Evolutionary conservation across 2,888 invertebrate genomes (phyloP).

Genomic region (Meganola albula): DNA sequence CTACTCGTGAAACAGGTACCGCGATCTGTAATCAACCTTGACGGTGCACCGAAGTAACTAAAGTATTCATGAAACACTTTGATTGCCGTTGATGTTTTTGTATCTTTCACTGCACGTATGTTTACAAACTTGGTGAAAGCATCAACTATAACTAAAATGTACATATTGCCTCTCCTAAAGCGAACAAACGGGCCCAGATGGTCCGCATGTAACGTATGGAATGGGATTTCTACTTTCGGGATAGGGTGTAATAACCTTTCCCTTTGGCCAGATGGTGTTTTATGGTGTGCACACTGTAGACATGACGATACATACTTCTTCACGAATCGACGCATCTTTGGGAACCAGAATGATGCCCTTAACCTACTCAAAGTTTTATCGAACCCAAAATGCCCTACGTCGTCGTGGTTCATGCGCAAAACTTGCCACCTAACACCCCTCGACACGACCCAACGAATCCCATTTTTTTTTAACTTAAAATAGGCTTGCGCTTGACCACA

Average conservation of each 20-base stretch:
- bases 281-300: conserved; percentile 15
- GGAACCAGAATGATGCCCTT: conserved; percentile 12
- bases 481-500: too few species aligned
- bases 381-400: conserved; percentile 14
- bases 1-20: conserved; percentile 3
- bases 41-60: conserved; percentile 2
- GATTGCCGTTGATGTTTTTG: conserved; percentile 3
- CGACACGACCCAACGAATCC: conserved; percentile 14
- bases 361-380: conserved; percentile 6
- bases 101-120: conserved; percentile 1
- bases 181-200: conserved; percentile 10
- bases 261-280: conserved; percentile 9
- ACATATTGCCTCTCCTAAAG: conserved; percentile 4
- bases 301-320: conserved; percentile 17
- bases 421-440: conserved; percentile 15
- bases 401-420: conserved; percentile 15
- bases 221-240: conserved; percentile 15
- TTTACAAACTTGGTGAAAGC: conserved; percentile 4
- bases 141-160: conserved; percentile 5
- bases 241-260: conserved; percentile 22
- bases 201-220: conserved; percentile 8
- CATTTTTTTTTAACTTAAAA: too few species aligned
- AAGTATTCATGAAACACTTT: conserved; percentile 1
- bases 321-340: conserved; percentile 15
- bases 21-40: background rate